phyloP scores from a whole-genome alignment of 2,113 vertebrate genomes.

The Rattus norvegicus region DNA sequence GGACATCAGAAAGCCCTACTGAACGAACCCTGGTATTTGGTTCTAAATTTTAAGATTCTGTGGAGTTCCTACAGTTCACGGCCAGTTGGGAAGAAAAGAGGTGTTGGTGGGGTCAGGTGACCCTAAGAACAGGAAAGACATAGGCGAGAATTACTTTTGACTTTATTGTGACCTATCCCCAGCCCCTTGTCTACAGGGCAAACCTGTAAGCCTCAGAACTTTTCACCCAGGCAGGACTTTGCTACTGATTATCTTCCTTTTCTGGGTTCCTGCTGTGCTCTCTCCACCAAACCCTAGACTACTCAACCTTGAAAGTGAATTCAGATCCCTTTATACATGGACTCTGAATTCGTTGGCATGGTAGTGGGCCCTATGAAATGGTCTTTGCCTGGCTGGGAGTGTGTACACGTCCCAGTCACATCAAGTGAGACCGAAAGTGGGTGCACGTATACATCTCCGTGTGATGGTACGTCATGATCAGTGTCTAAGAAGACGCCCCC shows the following conservation, averaged over 20 bases:
- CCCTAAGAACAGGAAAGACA: slow-evolving; percentile 16
- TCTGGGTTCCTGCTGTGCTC: slow-evolving; percentile 41
- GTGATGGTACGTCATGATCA: not conserved
- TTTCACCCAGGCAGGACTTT: slow-evolving; percentile 51
- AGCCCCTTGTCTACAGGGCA: slow-evolving; percentile 6
- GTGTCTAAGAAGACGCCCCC: slow-evolving; percentile 57
- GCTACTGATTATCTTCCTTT: slow-evolving; percentile 66
- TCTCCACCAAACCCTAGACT: not conserved
- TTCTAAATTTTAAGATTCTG: slow-evolving; percentile 10
- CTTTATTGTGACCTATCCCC: not conserved
- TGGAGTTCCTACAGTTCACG: not conserved
- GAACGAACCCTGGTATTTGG: not conserved
- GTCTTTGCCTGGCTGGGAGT: not conserved
- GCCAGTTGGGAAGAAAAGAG: slow-evolving; percentile 24
- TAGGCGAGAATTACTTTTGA: slow-evolving; percentile 28
- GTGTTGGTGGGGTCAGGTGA: not conserved
- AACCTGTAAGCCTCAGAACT: slow-evolving; percentile 33
- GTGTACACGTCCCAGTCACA: not conserved
- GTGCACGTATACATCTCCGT: not conserved
- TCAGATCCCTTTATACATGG: slow-evolving; percentile 36
- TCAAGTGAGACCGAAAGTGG: slow-evolving; percentile 12
- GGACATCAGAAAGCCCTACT: not conserved
- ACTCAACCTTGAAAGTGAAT: slow-evolving; percentile 43
- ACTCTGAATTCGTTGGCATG: slow-evolving; percentile 52
- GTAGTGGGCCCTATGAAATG: not conserved